Evolutionary conservation across 2,888 invertebrate genomes (phyloP).

Genomic region (Mythimna vitellina): DNA sequence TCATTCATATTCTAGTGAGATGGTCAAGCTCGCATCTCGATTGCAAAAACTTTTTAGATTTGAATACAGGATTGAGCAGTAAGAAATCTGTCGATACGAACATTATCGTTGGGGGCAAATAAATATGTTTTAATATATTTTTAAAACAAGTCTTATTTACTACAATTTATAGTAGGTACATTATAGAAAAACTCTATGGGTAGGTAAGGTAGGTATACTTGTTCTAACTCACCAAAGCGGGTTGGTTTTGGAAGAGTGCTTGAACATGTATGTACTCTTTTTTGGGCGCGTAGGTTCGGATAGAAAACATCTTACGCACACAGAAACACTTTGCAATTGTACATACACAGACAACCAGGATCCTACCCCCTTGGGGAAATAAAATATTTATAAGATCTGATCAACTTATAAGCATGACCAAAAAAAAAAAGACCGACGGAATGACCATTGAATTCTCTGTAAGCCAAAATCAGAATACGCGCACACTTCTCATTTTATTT

Average conservation of each 20-base stretch:
- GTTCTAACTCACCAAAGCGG: no score
- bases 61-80: conserved; percentile 3
- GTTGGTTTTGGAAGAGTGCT: no score
- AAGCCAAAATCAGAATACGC: conserved; percentile 43
- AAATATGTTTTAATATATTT: no score
- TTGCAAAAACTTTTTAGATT: conserved; percentile 1
- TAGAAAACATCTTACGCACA: no score
- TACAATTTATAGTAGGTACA: background rate
- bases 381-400: background rate
- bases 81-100: background rate
- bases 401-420: background rate
- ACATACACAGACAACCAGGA: no score
- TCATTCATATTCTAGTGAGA: conserved; percentile 23
- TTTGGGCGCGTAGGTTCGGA: no score
- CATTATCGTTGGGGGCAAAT: background rate
- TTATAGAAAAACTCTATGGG: background rate
- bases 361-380: no score
- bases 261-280: no score
- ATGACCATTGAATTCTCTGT: conserved; percentile 34
- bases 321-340: no score
- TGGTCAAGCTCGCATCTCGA: background rate
- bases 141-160: no score
- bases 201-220: no score
- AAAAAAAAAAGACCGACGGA: conserved; percentile 10
- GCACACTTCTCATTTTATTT: conserved; percentile 60